Conservation (phyloP, 2,797 vertebrate genomes). For the Cuniculus paca region DNA sequence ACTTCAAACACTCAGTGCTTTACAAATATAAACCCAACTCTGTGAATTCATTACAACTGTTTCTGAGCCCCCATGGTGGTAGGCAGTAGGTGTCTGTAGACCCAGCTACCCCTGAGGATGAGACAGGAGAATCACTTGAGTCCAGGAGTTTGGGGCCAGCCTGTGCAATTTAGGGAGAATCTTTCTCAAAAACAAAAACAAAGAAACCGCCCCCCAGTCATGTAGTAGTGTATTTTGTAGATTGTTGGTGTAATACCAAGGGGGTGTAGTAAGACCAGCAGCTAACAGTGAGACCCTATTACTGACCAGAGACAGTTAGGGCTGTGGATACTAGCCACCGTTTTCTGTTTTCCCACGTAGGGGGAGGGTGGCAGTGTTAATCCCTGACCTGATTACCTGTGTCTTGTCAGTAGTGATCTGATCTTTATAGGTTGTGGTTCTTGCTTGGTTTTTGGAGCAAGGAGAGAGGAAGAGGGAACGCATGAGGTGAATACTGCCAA, state of each 20-base stretch:
- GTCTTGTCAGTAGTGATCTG: neutral
- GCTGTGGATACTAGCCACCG: rapidly evolving
- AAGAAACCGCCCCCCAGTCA: neutral
- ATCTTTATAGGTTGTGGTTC: neutral
- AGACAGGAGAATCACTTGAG: neutral
- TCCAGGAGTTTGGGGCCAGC: neutral
- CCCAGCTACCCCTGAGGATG: neutral
- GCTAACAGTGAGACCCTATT: neutral
- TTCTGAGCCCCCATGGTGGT: neutral
- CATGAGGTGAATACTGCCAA: neutral
- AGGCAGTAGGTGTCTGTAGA: neutral
- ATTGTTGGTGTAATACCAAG: neutral
- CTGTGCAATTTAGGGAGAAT: neutral
- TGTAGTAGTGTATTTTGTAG: neutral
- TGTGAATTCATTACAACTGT: neutral
- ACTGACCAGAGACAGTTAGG: neutral
- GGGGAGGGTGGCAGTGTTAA: neutral
- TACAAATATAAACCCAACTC: neutral
- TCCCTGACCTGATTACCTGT: neutral
- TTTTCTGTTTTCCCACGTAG: neutral
- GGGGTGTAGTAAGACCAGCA: neutral
- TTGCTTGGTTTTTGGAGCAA: neutral
- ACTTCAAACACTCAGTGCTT: neutral
- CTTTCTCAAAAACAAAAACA: neutral
- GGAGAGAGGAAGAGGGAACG: neutral